A percentile compares a stretch with the other conserved stretches of the same genome.
These are phyloP conservation scores for Chelidonichthys spinosus DNA, from an alignment of 2,797 vertebrate genomes.

Conservation along the genomic window DNA sequence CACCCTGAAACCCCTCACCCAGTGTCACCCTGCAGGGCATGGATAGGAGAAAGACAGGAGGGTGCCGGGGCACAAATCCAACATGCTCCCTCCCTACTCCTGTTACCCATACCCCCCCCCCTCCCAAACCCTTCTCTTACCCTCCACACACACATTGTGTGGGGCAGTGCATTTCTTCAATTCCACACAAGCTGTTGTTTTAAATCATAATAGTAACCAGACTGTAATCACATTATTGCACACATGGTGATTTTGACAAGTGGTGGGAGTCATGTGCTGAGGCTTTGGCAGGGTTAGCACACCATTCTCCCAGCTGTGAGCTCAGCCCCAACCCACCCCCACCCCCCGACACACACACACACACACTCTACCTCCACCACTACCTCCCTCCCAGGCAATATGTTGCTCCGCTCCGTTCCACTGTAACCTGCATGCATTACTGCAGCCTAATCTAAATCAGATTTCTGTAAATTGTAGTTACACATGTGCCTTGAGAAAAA, in stretches of 20 bases:
- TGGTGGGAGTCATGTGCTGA: conserved; percentile 94
- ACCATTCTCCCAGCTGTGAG: conserved; percentile 94
- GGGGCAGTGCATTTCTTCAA: conserved; percentile 89
- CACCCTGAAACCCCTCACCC: conserved; percentile 67
- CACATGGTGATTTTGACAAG: conserved; percentile 96
- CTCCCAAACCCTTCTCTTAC: conserved; percentile 36
- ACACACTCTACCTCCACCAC: conserved; percentile 46
- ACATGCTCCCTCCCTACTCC: conserved; percentile 66
- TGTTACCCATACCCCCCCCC: conserved; percentile 47
- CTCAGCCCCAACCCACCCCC: conserved; percentile 73
- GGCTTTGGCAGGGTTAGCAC: conserved; percentile 92
- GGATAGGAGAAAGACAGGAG: conserved; percentile 47
- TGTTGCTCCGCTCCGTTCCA: conserved; percentile 78
- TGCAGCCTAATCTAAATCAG: conserved; percentile 75
- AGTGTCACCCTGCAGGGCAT: conserved; percentile 68
- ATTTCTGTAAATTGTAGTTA: conserved; percentile 69
- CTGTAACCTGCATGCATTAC: conserved; percentile 74
- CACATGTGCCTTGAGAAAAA: conserved; percentile 58
- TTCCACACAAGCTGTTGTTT: conserved; percentile 93
- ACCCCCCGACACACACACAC: conserved; percentile 56
- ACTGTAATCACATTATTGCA: conserved; percentile 98
- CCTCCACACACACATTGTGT: conserved; percentile 55
- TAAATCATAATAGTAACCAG: conserved; percentile 99
- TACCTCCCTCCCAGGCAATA: conserved; percentile 81
- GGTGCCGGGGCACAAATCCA: conserved; percentile 57